Conservation (phyloP, 1,140 invertebrate species). For the Dufourea novaeangliae region DNA sequence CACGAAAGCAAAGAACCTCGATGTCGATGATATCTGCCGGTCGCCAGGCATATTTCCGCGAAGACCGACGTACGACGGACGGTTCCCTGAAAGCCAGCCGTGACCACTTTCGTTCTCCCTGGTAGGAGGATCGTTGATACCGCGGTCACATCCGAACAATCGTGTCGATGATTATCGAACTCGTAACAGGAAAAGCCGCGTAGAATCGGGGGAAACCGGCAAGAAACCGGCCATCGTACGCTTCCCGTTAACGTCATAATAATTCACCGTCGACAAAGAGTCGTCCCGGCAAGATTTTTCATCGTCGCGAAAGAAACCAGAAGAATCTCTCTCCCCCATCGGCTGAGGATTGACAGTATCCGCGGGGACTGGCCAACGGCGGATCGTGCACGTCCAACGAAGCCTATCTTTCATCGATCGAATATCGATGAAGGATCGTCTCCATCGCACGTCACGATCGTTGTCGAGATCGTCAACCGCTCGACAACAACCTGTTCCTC, state of each 20-base stretch:
- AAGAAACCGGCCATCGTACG: slow-evolving; percentile 20
- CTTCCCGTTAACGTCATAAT: slow-evolving; percentile 69
- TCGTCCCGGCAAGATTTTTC: slow-evolving; percentile 61
- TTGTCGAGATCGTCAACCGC: slow-evolving; percentile 54
- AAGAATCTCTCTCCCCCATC: slow-evolving; percentile 48
- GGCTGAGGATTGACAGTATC: slow-evolving; percentile 20
- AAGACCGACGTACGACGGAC: not conserved
- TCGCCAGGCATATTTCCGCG: slow-evolving; percentile 1
- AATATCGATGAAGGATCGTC: slow-evolving; percentile 42
- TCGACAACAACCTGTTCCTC: slow-evolving; percentile 76
- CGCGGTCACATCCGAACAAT: slow-evolving; percentile 31
- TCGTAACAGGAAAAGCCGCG: slow-evolving; percentile 36
- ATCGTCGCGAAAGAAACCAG: slow-evolving; percentile 53
- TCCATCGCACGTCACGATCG: slow-evolving; percentile 54
- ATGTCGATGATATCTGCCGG: slow-evolving; percentile 28
- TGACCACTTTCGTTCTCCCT: not conserved
- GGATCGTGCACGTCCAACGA: slow-evolving; percentile 45
- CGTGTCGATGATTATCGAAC: slow-evolving; percentile 66
- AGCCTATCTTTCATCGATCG: slow-evolving; percentile 63
- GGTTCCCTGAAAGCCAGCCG: slow-evolving; percentile 25
- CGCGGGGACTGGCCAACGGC: slow-evolving; percentile 36
- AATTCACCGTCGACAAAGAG: slow-evolving; percentile 69
- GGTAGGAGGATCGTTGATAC: not conserved
- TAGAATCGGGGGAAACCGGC: slow-evolving; percentile 19
- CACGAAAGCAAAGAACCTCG: slow-evolving; percentile 19